Evolutionary conservation across 2,113 vertebrate species (phyloP), one percentile per base, ranked within the genome.

Genomic region (Megaceryle torquata): DNA sequence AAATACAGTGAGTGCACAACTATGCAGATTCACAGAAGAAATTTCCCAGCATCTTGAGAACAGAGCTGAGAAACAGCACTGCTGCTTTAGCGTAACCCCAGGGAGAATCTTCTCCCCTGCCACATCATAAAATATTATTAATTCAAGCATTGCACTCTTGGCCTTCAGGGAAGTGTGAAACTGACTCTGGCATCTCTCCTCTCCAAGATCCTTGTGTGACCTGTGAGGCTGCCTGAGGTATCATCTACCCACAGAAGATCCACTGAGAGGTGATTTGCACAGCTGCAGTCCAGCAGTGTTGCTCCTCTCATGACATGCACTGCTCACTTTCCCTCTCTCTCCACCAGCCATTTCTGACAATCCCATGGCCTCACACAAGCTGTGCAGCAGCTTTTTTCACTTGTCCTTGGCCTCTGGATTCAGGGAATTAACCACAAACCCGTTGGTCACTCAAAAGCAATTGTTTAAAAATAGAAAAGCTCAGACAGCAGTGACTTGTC

Each of bases 191-290:
- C 31, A 35, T 10, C 11, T 69, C 19, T 70, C 25, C 48, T 57
- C 17, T 43, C 48, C 29, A 33, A 39, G 22, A 61, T 57, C 24
- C 19, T 43, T 0, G 1, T 12, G 21, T 12, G 60, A 12, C 18
- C 54, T n/a, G 26, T 35, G 59, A 35, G 35, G 33, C 10, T 72
- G 26, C 8, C 19, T 0, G 1, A 44, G 19, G 8, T n/a, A 31
- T 15, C 29, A 25, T 1, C 0, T 44, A 15, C 10, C 29, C 0
- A 1, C 41, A 44, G 28, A 22, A 61, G 8, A 12, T 51, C 0
- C 1, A 3, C 28, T 18, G 16, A 31, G 20, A 39, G 48, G 7
- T 43, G 39, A 22, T 79, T 46, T 63, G 33, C 48, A 33, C 10
- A 15, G 8, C 33, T 69, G 22, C 39, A 76, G n/a, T 15, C 9